Conservation (phyloP, 2,113 vertebrate genomes). For the Terrapene triunguis region DNA sequence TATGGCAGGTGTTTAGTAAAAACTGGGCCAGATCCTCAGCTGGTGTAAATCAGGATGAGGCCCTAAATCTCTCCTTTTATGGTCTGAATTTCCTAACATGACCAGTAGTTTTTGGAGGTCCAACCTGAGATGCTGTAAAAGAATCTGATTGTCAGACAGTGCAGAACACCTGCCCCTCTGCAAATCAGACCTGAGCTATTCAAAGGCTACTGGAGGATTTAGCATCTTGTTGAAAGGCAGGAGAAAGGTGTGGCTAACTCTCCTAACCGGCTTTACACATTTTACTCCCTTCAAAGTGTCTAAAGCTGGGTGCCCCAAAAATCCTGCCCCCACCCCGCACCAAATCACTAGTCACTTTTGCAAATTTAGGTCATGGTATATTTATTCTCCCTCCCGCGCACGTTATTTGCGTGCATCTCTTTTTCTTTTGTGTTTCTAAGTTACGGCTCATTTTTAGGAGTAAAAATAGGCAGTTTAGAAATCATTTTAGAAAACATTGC, state of each 20-base stretch:
- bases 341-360: background rate
- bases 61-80: background rate
- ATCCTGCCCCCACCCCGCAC: background rate
- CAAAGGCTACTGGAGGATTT: background rate
- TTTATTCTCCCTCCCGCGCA: background rate
- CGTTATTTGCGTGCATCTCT: background rate
- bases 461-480: slow-evolving; percentile 12
- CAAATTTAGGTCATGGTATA: background rate
- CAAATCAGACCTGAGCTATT: background rate
- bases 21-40: background rate
- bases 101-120: background rate
- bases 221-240: too few relatives aligned
- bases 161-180: background rate
- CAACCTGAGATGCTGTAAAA: background rate
- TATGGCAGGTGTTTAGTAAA: background rate
- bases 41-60: background rate
- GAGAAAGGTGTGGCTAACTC: background rate
- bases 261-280: fast-evolving
- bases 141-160: background rate
- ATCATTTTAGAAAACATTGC: background rate
- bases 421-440: background rate
- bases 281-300: background rate
- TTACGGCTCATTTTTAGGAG: background rate
- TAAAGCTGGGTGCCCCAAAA: background rate
- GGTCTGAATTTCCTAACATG: background rate